These are phyloP conservation scores for Sander vitreus DNA, from an alignment of 2,113 vertebrate genomes.

Conservation along the genomic window DNA sequence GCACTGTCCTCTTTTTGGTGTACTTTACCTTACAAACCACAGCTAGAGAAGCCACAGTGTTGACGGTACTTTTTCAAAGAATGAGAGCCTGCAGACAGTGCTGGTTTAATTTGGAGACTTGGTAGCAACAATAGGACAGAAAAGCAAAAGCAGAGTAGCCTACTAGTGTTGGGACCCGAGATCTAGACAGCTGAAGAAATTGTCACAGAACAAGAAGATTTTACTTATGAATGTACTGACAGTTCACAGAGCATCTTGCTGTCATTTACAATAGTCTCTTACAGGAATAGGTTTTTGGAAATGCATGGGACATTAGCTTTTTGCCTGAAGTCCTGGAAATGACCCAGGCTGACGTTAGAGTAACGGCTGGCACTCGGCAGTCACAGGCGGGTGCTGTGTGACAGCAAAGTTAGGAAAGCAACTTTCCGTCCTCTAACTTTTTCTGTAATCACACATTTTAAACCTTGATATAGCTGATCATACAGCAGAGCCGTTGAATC, in stretches of 20 bases:
- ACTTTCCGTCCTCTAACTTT: background rate
- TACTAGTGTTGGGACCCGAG: background rate
- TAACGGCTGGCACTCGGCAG: background rate
- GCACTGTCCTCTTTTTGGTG: background rate
- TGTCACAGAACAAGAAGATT: background rate
- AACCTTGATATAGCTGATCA: no score
- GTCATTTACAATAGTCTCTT: background rate
- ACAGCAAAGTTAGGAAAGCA: background rate
- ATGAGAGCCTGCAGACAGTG: conserved; percentile 9
- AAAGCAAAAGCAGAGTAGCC: conserved; percentile 10
- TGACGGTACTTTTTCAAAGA: conserved; percentile 27
- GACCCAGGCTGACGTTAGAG: no score
- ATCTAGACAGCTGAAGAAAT: background rate
- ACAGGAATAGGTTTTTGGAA: background rate
- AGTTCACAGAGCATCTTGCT: background rate
- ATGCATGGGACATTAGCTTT: background rate
- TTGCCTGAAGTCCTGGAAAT: background rate
- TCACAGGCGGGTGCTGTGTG: background rate
- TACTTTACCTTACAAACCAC: conserved; percentile 17
- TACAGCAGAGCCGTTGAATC: no score
- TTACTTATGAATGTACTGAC: background rate
- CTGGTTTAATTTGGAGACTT: background rate
- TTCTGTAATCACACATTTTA: no score
- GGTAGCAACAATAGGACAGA: background rate
- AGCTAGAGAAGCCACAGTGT: conserved; percentile 28